Percentiles rank a stretch among this genome's conserved stretches.
These are phyloP conservation scores for Xenopus borealis DNA, from an alignment of 2,113 vertebrate genomes.

Conservation along the genomic window DNA sequence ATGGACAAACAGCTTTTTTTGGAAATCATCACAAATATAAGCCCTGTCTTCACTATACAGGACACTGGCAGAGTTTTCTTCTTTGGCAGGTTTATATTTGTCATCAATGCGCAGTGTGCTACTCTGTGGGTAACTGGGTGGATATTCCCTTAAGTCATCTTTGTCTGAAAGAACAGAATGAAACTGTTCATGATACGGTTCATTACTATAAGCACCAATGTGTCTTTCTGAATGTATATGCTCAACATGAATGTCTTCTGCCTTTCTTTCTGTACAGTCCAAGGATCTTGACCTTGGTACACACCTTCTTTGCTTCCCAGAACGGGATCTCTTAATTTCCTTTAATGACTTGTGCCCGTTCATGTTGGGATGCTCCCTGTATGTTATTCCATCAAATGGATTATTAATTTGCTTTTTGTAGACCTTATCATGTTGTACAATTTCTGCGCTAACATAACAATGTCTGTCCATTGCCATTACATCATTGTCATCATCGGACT, in stretches of 20 bases:
- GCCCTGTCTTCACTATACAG: neutral
- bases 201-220: constrained; percentile 50
- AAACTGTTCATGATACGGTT: constrained; percentile 33
- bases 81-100: constrained; percentile 55
- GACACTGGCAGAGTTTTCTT: constrained; percentile 46
- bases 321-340: constrained; percentile 54
- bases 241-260: constrained; percentile 43
- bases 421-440: constrained; percentile 57
- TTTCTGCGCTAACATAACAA: constrained; percentile 41
- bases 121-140: constrained; percentile 57
- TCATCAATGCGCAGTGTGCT: constrained; percentile 63
- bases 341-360: constrained; percentile 54
- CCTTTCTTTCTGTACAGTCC: constrained; percentile 60
- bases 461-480: constrained; percentile 40
- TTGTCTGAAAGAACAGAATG: constrained; percentile 48
- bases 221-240: constrained; percentile 48
- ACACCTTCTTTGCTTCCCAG: constrained; percentile 51
- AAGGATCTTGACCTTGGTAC: constrained; percentile 62
- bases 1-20: constrained; percentile 17
- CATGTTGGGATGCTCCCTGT: constrained; percentile 49
- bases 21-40: constrained; percentile 12
- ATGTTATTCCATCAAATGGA: constrained; percentile 74
- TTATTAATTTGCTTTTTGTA: constrained; percentile 88
- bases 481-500: constrained; percentile 52
- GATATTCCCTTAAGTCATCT: constrained; percentile 59